Evolutionary conservation across 2,888 invertebrate species (phyloP), one percentile per base, ranked within the genome.

Genomic region (Asteroscopus sphinx): DNA sequence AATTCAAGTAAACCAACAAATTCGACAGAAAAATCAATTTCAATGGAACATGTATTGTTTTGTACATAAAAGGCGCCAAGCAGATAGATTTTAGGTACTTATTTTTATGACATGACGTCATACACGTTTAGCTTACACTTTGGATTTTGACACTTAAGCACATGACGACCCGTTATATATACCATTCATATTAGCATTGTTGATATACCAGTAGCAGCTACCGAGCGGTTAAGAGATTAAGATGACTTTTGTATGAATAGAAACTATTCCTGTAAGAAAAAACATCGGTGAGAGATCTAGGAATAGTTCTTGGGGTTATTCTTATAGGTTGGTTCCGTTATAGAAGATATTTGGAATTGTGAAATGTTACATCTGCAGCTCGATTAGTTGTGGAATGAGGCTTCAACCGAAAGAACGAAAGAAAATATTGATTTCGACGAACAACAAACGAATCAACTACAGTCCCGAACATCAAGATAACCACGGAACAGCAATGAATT

Each of bases 101-200:
- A 46, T 47, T 62, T 68, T 47, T 35, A 68, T 15, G n/a, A 30
- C 17, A 12, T 62, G 12, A 68, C 69, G 52, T 51, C 45, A 62
- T 30, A 3, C 41, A 45, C 36, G 33, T 57, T 67, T 41, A 60
- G 35, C 37, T 30, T 54, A 58, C 42, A 52, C 36, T 54, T 71
- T 36, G 41, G 33, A 30, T 54, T 71, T 36, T 37, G 33, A 30
- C 13, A 44, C 36, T 39, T 26, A 53, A 45, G 46, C 32, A 44
- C 46, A 72, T 45, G 33, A 16, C 11, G 7, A 16, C 25, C 52
- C 60, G 36, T 68, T 56, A 72, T 46, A 56, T 13, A 7, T 25
- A 16, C 33, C 35, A 55, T 71, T 54, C 48, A 54, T 26, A 49
- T 33, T 25, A 45, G 42, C 25, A 48, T 45, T 58, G 52, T 68